Conservation (phyloP, 2,797 vertebrate genomes). For the Acanthurus tractus region DNA sequence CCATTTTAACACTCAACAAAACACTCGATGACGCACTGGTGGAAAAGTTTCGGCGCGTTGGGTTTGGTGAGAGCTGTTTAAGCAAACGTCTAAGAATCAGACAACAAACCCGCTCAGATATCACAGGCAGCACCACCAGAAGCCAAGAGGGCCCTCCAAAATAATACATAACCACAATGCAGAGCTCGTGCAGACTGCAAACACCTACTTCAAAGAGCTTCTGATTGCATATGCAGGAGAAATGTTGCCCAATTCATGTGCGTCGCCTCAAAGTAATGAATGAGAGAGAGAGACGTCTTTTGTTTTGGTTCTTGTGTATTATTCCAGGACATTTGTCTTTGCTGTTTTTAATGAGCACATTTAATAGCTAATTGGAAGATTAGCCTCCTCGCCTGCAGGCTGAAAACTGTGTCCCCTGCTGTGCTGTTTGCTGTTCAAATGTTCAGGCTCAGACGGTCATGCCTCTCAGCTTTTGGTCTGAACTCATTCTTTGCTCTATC, state of each 20-base stretch:
- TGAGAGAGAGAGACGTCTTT: slow-evolving; percentile 52
- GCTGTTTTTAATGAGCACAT: slow-evolving; percentile 76
- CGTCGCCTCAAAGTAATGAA: slow-evolving; percentile 49
- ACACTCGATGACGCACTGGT: neutral
- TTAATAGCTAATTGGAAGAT: slow-evolving; percentile 81
- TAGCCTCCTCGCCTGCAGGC: slow-evolving; percentile 70
- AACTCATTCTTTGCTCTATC: slow-evolving; percentile 60
- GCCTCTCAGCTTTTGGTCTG: slow-evolving; percentile 68
- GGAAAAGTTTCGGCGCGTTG: slow-evolving; percentile 12
- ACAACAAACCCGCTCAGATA: slow-evolving; percentile 56
- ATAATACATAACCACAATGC: slow-evolving; percentile 17
- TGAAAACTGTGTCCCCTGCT: slow-evolving; percentile 68
- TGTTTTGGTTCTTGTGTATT: slow-evolving; percentile 59
- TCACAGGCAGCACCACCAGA: slow-evolving; percentile 37
- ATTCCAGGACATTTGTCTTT: slow-evolving; percentile 72
- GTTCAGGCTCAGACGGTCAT: slow-evolving; percentile 73
- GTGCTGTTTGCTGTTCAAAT: slow-evolving; percentile 73
- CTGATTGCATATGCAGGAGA: slow-evolving; percentile 27
- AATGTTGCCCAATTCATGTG: slow-evolving; percentile 25
- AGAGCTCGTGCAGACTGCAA: slow-evolving; percentile 31
- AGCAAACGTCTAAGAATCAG: slow-evolving; percentile 43
- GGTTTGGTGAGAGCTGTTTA: slow-evolving; percentile 25
- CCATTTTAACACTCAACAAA: slow-evolving; percentile 16
- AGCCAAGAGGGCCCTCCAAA: slow-evolving; percentile 46
- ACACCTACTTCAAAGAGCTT: slow-evolving; percentile 39